Evolutionary conservation across 2,113 vertebrate genomes (phyloP).

Genomic region (Xerus inauris): DNA sequence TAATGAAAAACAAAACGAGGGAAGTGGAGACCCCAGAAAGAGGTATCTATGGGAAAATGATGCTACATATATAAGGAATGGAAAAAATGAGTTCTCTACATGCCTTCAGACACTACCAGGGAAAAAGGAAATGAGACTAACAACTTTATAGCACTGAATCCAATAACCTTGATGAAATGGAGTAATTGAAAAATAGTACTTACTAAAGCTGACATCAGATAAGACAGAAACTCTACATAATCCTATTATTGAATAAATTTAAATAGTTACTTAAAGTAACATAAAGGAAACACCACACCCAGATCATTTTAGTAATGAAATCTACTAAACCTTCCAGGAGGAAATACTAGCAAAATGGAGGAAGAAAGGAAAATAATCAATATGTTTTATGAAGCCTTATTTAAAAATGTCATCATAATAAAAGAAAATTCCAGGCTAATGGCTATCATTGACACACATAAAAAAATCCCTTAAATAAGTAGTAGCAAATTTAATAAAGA

Average conservation of each 20-base stretch:
- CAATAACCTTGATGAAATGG: neutral
- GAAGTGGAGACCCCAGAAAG: neutral
- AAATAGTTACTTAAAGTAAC: neutral
- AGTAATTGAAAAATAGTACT: neutral
- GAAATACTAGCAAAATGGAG: neutral
- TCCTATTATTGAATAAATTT: neutral
- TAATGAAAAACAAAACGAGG: neutral
- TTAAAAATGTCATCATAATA: too few species aligned
- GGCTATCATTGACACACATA: neutral
- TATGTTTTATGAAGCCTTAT: neutral
- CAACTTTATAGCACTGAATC: neutral
- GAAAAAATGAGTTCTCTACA: neutral
- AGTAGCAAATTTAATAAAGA: neutral
- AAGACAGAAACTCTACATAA: neutral
- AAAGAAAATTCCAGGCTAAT: neutral
- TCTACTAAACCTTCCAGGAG: neutral
- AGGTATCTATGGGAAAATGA: neutral
- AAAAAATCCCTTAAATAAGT: neutral
- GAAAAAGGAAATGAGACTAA: neutral
- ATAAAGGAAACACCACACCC: neutral
- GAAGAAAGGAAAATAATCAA: neutral
- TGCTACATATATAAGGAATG: neutral
- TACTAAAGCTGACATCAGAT: neutral
- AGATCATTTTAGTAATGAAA: neutral
- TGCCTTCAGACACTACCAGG: neutral